Conservation (phyloP, 2,888 invertebrate species). For the Xestia xanthographa region DNA sequence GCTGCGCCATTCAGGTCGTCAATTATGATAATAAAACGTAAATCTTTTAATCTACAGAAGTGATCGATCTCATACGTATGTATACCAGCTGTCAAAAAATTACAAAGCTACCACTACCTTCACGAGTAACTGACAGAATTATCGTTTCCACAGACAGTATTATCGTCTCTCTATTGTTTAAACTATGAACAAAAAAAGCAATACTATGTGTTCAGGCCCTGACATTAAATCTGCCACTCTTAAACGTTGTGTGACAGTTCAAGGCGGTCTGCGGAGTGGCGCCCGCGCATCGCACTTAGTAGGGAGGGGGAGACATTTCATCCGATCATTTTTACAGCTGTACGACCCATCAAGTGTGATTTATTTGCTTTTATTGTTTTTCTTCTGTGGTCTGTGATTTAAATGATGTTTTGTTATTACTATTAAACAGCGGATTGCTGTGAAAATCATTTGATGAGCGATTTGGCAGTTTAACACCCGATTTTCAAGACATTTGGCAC, state of each 20-base stretch:
- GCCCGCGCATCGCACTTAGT: slow-evolving; percentile 71
- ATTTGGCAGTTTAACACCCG: not conserved
- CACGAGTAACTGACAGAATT: slow-evolving; percentile 15
- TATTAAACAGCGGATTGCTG: not conserved
- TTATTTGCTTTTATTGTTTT: slow-evolving; percentile 70
- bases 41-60: not conserved
- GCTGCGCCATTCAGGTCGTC: no score
- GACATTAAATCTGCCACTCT: slow-evolving; percentile 83
- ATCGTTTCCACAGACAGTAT: slow-evolving; percentile 13
- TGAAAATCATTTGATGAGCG: not conserved
- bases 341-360: slow-evolving; percentile 76
- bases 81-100: slow-evolving; percentile 30
- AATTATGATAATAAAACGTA: slow-evolving; percentile 4
- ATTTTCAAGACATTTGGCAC: not conserved
- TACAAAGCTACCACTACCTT: slow-evolving; percentile 21
- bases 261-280: slow-evolving; percentile 75
- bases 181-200: slow-evolving; percentile 43
- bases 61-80: slow-evolving; percentile 1
- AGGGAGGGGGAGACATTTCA: slow-evolving; percentile 76
- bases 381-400: slow-evolving; percentile 47
- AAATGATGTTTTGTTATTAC: slow-evolving; percentile 33
- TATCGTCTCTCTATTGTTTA: slow-evolving; percentile 47
- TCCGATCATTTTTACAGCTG: slow-evolving; percentile 87
- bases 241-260: slow-evolving; percentile 82
- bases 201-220: slow-evolving; percentile 69